Evolutionary conservation across 2,113 vertebrate genomes (phyloP).

Genomic region (Datnioides undecimradiatus): DNA sequence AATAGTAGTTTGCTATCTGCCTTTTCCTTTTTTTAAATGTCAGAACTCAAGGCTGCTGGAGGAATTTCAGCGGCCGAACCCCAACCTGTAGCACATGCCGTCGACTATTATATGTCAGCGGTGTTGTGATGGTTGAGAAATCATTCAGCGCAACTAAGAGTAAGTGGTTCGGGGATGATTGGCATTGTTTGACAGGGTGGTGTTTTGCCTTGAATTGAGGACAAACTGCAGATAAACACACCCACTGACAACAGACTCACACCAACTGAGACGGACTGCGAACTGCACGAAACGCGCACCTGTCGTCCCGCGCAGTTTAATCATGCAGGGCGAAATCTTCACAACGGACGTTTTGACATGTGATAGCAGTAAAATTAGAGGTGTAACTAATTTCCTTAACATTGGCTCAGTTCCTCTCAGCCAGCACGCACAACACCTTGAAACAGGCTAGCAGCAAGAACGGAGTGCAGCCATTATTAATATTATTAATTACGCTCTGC

Average conservation of each 20-base stretch:
- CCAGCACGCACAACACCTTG: too few species aligned
- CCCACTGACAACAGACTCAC: neutral
- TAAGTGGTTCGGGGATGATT: neutral
- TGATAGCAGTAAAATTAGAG: too few species aligned
- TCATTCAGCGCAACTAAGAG: neutral
- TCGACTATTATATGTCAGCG: neutral
- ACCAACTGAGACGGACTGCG: too few species aligned
- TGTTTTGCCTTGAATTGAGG: neutral
- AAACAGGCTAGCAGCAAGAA: too few species aligned
- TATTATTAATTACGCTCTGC: too few species aligned
- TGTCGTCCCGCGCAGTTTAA: too few species aligned
- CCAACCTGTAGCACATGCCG: neutral
- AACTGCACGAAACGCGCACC: too few species aligned
- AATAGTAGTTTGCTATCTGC: slow-evolving; percentile 37
- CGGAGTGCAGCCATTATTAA: too few species aligned
- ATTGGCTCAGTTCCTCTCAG: too few species aligned
- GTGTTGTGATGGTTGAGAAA: neutral
- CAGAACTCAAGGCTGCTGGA: slow-evolving; percentile 37
- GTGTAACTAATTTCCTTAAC: too few species aligned
- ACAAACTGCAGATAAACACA: neutral
- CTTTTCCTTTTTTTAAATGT: slow-evolving; percentile 58
- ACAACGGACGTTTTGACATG: too few species aligned
- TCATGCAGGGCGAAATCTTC: too few species aligned
- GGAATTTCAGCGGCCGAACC: slow-evolving; percentile 1
- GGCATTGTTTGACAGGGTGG: neutral